Evolutionary conservation across 1,140 invertebrate species (phyloP).

Genomic region (Meloidogyne floridensis): DNA sequence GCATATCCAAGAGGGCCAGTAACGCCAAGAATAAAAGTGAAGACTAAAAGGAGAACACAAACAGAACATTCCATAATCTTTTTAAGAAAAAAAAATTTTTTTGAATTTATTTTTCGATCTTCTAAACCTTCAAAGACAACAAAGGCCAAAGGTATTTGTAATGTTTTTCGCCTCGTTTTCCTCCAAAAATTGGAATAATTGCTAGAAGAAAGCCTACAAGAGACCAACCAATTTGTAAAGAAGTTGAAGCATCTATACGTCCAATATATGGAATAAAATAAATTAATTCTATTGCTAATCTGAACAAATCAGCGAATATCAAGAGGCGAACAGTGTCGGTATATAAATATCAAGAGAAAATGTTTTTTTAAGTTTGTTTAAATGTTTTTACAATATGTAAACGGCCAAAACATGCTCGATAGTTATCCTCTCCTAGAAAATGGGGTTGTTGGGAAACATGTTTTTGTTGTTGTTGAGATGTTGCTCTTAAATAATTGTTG

Average conservation of each 20-base stretch:
- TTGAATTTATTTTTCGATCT: background rate
- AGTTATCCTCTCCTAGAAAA: conserved; percentile 24
- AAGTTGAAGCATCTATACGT: conserved; percentile 16
- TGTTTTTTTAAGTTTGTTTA: background rate
- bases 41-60: conserved; percentile 15
- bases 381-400: conserved; percentile 19
- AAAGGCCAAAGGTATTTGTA: conserved; percentile 24
- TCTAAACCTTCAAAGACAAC: conserved; percentile 23
- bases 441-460: background rate
- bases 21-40: conserved; percentile 20
- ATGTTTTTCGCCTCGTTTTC: background rate
- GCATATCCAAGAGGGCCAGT: conserved; percentile 18
- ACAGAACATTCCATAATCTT: conserved; percentile 13
- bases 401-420: conserved; percentile 21
- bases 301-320: conserved; percentile 5
- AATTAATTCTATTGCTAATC: conserved; percentile 9
- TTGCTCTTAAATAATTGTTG: background rate
- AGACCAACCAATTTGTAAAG: conserved; percentile 25
- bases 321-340: background rate
- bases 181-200: conserved; percentile 14
- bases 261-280: conserved; percentile 28
- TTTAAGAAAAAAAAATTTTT: background rate
- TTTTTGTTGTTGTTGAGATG: background rate
- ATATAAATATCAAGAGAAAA: background rate
- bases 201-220: conserved; percentile 12